Evolutionary conservation across 2,797 vertebrate species (phyloP), one percentile per base, ranked within the genome.

Genomic region (Argyrosomus regius): DNA sequence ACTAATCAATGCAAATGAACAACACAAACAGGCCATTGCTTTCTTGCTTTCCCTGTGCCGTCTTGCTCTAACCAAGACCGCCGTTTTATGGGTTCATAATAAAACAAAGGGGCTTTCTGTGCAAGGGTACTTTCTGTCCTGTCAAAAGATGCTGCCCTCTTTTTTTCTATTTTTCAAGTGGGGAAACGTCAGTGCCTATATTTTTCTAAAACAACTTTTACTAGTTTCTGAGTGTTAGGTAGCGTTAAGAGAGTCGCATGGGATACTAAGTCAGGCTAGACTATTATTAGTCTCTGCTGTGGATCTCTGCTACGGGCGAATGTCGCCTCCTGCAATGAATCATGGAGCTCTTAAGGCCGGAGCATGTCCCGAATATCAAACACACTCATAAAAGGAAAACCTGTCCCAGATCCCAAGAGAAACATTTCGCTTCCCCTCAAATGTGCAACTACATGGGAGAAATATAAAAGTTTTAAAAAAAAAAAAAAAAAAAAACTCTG

Each of bases 351-450:
- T 95, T 95, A 92, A 93, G 95, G 93, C 91, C 89, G 82, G 89
- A 93, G 89, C 93, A 95, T 92, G 93, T 95, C 89, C 94, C 86
- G 94, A 95, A 96, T 96, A 95, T 94, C 94, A 95, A 96, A 91
- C 88, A 91, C 91, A 87, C 92, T 95, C 94, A 95, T 95, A 94
- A 95, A 95, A 95, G 94, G 93, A 94, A 95, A 95, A 94, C 93
- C 94, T 95, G 94, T 95, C 93, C 93, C 89, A 90, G 92, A 92
- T 94, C 94, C 93, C 93, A 72, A 39, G 91, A 92, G 93, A 90
- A 94, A 90, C 87, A 88, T 92, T 87, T 92, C 85, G 84, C 85
- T 80, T 85, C 72, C 76, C 63, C 70, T 88, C 83, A 85, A 90
- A 89, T 78, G 77, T 85, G 67, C 75, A 90, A 79, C 78, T 83